phyloP scores from a whole-genome alignment of 2,113 vertebrate genomes.

The Accipiter virgatus region DNA sequence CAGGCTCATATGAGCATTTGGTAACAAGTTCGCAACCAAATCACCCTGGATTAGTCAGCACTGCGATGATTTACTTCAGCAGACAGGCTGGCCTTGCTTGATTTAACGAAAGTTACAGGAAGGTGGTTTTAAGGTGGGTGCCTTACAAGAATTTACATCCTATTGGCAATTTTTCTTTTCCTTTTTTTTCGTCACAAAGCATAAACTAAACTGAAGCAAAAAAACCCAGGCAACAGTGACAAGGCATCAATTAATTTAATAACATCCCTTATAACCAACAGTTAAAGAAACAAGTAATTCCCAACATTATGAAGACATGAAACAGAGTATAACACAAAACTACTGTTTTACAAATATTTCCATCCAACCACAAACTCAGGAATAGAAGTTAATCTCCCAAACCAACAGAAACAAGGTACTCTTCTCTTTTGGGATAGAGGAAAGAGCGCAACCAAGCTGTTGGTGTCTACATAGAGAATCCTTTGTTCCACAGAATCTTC shows the following conservation, averaged over 20 bases:
- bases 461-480: background rate
- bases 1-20: background rate
- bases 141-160: background rate
- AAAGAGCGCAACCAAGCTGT: background rate
- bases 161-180: background rate
- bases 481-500: background rate
- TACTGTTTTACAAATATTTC: background rate
- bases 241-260: slow-evolving; percentile 26
- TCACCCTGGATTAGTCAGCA: background rate
- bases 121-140: background rate
- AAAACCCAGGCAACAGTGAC: background rate
- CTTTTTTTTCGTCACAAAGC: background rate
- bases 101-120: background rate
- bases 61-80: background rate
- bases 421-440: background rate
- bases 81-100: background rate
- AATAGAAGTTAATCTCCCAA: background rate
- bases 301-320: background rate
- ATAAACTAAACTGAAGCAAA: slow-evolving; percentile 30
- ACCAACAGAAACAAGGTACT: background rate
- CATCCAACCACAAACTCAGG: background rate
- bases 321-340: background rate
- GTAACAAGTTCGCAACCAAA: background rate
- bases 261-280: background rate
- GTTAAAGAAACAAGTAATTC: background rate